phyloP scores from a whole-genome alignment of 2,888 invertebrate species.

The Colostygia pectinataria region DNA sequence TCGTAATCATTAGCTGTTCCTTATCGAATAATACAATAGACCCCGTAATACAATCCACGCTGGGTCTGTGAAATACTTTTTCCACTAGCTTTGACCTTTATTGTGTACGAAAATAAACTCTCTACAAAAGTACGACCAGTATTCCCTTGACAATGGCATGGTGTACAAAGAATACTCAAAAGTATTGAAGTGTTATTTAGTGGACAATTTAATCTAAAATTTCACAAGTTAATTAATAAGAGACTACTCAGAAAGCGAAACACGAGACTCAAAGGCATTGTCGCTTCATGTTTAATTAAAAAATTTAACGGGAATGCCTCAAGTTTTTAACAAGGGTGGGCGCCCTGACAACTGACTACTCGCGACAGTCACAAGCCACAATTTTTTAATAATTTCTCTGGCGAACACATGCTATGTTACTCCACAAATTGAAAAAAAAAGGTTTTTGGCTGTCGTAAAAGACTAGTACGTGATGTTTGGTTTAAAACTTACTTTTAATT shows the following conservation, averaged over 20 bases:
- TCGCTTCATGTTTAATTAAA: not conserved
- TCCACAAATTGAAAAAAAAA: too few species aligned
- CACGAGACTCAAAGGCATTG: not conserved
- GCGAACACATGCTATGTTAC: too few species aligned
- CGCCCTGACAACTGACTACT: too few species aligned
- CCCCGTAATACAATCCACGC: too few species aligned
- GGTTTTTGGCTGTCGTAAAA: too few species aligned
- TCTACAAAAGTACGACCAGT: not conserved
- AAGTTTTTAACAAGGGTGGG: not conserved
- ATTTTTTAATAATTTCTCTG: too few species aligned
- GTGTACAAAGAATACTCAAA: not conserved
- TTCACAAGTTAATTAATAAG: constrained; percentile 4
- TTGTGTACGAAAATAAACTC: constrained; percentile 2
- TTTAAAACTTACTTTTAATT: too few species aligned
- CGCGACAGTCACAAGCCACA: not conserved
- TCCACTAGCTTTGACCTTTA: not conserved
- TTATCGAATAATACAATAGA: too few species aligned
- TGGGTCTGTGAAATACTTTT: too few species aligned
- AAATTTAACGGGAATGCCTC: not conserved
- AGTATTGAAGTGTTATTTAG: constrained; percentile 17
- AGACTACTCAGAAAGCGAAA: constrained; percentile 2
- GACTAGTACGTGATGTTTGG: too few species aligned
- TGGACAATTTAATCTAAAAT: constrained; percentile 10
- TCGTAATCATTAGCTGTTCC: too few species aligned
- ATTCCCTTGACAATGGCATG: constrained; percentile 14